Evolutionary conservation across 2,797 vertebrate genomes (phyloP), one percentile per base, ranked within the genome.

Genomic region (Chiloscyllium punctatum): DNA sequence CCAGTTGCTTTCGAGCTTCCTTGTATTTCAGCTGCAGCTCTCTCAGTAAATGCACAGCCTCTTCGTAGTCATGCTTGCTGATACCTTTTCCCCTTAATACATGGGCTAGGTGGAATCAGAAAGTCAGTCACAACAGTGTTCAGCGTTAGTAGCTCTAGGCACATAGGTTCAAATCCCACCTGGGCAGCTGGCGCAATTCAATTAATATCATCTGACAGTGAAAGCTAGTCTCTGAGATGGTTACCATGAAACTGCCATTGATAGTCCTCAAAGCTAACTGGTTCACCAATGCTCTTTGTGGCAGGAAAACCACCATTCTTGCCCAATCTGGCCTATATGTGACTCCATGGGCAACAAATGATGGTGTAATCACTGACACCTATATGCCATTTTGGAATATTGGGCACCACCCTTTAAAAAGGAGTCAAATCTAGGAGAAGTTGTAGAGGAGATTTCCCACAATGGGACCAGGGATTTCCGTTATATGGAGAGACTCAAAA

Each of bases 11-110:
- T 0, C n/a, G 95, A 30, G 68, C 33, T 57, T 33, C 88, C 90
- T 96, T 33, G 0, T 97, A 97, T 23, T 96, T 96, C 0, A 95
- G 74, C 1, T 91, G 97, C 84, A 97, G 96, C 68, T 97, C 97
- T 95, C 96, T 96, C 96, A 97, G 88, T 94, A 97, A 96, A n/a
- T 23, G 77, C 88, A 94, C 94, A 3, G 97, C 97, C 37, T 98
- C 97, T 91, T 53, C 62, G 30, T 97, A 96, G 25, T 95, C 62
- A 23, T 96, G 96, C 66, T 95, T 95, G 71, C 79, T 97, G 88
- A 96, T 95, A 0, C 96, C 95, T 1, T 5, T 96, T 94, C 69
- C 53, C 8, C 51, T 95, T 96, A 98, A 71, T 51, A 97, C 94
- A 0, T 96, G 94, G 0, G 68, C 98, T 98, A 96, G n/a, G 53